Conservation (phyloP, 1,140 invertebrate species). For the Conus ventricosus region DNA sequence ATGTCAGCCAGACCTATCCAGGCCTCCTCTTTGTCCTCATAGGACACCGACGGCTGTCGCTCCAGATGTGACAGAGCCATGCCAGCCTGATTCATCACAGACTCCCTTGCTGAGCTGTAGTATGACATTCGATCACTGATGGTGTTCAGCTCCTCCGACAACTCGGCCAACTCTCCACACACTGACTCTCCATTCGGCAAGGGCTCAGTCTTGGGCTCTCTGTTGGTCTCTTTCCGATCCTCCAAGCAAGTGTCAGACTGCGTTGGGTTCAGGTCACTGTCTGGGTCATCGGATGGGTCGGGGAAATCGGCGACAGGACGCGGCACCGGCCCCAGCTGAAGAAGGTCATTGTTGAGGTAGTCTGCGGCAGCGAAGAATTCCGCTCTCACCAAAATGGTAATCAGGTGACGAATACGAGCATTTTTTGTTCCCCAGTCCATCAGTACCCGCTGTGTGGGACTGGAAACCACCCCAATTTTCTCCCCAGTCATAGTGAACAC, state of each 20-base stretch:
- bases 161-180: neutral
- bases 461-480: constrained; percentile 37
- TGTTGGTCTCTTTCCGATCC: neutral
- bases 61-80: neutral
- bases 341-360: constrained; percentile 54
- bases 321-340: constrained; percentile 40
- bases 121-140: neutral
- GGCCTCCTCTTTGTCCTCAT: neutral
- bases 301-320: neutral
- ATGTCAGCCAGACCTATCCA: constrained; percentile 28
- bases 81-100: neutral
- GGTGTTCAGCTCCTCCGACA: neutral
- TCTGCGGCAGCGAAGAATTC: constrained; percentile 57
- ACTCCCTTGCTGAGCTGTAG: neutral
- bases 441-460: constrained; percentile 51
- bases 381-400: constrained; percentile 49
- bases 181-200: neutral
- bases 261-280: neutral
- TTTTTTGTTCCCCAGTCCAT: constrained; percentile 64
- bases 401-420: constrained; percentile 57
- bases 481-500: constrained; percentile 42
- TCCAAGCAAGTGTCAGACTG: neutral
- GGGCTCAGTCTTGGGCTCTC: too few relatives aligned
- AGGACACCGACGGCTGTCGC: neutral
- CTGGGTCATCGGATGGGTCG: neutral